These are phyloP conservation scores for Oncorhynchus masou DNA, from an alignment of 2,113 vertebrate genomes.

Conservation along the genomic window DNA sequence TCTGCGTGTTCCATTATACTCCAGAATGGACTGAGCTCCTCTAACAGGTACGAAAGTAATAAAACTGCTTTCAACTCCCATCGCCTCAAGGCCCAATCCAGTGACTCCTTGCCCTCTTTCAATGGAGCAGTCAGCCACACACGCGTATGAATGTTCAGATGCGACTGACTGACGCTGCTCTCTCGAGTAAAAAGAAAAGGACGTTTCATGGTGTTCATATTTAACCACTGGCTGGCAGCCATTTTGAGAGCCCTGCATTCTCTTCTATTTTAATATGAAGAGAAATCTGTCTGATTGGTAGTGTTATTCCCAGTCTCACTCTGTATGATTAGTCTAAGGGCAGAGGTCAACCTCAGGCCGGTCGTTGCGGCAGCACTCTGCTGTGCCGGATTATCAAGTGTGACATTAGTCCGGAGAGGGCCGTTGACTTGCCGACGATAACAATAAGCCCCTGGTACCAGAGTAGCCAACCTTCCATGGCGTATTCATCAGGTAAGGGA, in stretches of 20 bases:
- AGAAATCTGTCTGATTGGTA: neutral
- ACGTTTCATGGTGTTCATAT: neutral
- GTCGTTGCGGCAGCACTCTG: neutral
- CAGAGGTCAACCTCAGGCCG: neutral
- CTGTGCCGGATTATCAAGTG: neutral
- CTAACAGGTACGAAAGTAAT: constrained; percentile 26
- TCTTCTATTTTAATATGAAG: too few species aligned
- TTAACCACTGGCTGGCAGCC: too few species aligned
- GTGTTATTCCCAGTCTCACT: neutral
- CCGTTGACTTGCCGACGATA: neutral
- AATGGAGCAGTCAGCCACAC: neutral
- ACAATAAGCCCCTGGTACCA: neutral
- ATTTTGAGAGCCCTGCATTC: too few species aligned
- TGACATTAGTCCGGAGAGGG: constrained; percentile 15
- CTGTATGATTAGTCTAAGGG: neutral
- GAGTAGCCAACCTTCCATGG: neutral
- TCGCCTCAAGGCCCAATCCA: constrained; percentile 33
- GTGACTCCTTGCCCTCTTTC: constrained; percentile 2
- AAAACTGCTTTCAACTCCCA: constrained; percentile 22
- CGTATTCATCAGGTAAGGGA: neutral
- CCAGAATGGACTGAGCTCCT: constrained; percentile 7
- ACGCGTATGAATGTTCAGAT: neutral
- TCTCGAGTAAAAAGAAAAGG: neutral
- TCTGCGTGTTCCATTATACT: constrained; percentile 6
- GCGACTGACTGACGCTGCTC: neutral